Evolutionary conservation across 2,113 vertebrate genomes (phyloP), one percentile per base, ranked within the genome.

Genomic region (Morone saxatilis): DNA sequence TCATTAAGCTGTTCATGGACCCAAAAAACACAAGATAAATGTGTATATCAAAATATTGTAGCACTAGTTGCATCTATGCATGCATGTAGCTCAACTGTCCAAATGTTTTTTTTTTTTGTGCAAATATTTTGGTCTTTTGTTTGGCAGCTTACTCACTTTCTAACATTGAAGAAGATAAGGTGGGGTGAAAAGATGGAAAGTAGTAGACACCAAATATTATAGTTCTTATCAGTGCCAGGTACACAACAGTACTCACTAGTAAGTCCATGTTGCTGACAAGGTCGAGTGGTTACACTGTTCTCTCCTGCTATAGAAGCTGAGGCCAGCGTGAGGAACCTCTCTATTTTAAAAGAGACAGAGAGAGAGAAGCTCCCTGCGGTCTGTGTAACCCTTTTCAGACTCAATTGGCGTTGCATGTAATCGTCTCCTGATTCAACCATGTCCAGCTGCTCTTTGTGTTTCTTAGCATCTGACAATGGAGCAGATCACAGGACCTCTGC

Each of bases 381-480:
- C 86, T 67, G 45, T 76, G 80, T 45, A 76, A 78, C 59, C 25
- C 93, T 81, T 94, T 94, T 95, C 90, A 95, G 83, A 88, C 88
- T 93, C 93, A 93, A 77, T 93, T 93, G 93, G 84, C 93, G 85
- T 94, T 93, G 87, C 93, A 85, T 95, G 94, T 95, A 95, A 96
- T 94, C 91, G 91, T 92, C 86, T 93, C 89, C 80, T 81, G 86
- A 94, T 94, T 96, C 91, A 91, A 74, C 84, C 94, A 62, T 80
- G 88, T 93, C 91, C 94, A 95, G 94, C 93, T 94, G 95, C 88
- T 91, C 89, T 94, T 94, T 95, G 94, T 95, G 83, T 77, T 76
- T 80, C 74, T 66, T 59, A 70, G 81, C 67, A 36, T 81, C 74
- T 86, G 82, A 93, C 94, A 93, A 93, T 93, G 76, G 86, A 86